A percentile compares a stretch with the other conserved stretches of the same genome.
Conservation (phyloP, 92 coral and sea anemone genomes). For the Zoanthus sansibaricus region DNA sequence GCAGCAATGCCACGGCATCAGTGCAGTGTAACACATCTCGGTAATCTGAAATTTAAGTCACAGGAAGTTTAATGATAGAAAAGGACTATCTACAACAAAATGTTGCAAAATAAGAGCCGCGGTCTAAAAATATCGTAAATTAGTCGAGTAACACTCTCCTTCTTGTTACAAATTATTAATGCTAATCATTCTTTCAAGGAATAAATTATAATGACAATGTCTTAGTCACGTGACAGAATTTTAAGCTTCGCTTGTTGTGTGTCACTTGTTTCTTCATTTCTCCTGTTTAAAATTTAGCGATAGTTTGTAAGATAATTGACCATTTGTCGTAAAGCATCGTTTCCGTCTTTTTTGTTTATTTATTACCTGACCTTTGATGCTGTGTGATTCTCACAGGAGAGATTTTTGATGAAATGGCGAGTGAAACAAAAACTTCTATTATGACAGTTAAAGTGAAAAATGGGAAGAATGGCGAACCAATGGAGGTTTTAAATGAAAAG, state of each 20-base stretch:
- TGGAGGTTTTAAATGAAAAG: slow-evolving; percentile 74
- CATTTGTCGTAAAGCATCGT: background rate
- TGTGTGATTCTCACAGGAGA: slow-evolving; percentile 47
- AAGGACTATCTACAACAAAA: too few relatives aligned
- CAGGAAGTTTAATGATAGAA: too few relatives aligned
- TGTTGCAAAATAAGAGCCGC: too few relatives aligned
- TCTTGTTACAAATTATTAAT: slow-evolving; percentile 17
- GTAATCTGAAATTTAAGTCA: too few relatives aligned
- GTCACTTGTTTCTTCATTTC: background rate
- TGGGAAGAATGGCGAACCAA: slow-evolving; percentile 94
- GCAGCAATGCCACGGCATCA: background rate
- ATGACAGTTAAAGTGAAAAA: slow-evolving; percentile 88
- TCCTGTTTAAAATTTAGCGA: slow-evolving; percentile 33
- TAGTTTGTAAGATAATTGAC: slow-evolving; percentile 29
- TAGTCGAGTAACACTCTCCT: background rate
- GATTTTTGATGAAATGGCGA: slow-evolving; percentile 71
- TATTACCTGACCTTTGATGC: background rate
- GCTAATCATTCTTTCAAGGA: slow-evolving; percentile 28
- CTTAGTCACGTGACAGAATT: slow-evolving; percentile 31
- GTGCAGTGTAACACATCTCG: too few relatives aligned
- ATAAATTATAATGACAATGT: slow-evolving; percentile 38
- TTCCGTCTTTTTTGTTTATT: background rate
- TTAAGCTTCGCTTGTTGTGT: slow-evolving; percentile 17
- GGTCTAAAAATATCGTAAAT: background rate
- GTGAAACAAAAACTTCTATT: slow-evolving; percentile 81